These are phyloP conservation scores for human DNA, from an alignment of 2,113 vertebrate genomes.

Conservation along the genomic window DNA sequence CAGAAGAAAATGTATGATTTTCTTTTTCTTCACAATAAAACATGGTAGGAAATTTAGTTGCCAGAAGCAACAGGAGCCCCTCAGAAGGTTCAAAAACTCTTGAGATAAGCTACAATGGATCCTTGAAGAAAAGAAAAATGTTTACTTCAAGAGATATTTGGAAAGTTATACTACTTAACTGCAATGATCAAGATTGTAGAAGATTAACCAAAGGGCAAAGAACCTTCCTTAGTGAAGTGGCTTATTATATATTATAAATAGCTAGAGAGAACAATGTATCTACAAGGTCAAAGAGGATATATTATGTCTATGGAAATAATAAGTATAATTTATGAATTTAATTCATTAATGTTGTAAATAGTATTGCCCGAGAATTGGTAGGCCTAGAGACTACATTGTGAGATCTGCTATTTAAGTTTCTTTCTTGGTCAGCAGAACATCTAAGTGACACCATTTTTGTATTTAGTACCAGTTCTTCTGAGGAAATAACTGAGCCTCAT, in stretches of 20 bases:
- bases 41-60: constrained; percentile 40
- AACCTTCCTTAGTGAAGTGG: neutral
- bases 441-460: neutral
- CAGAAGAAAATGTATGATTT: constrained; percentile 43
- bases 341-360: neutral
- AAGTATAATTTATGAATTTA: neutral
- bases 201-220: neutral
- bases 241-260: neutral
- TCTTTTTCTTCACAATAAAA: constrained; percentile 20
- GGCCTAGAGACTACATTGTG: neutral
- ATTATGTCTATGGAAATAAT: neutral
- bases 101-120: neutral
- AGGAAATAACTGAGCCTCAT: neutral
- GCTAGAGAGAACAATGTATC: neutral
- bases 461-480: neutral
- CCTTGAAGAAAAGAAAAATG: neutral
- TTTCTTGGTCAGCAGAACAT: neutral
- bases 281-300: neutral
- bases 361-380: neutral
- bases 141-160: neutral
- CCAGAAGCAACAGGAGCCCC: neutral
- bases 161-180: neutral
- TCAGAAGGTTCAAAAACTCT: neutral
- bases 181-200: neutral
- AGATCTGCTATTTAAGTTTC: neutral